Percentiles rank a stretch among this genome's conserved stretches.
Conservation (phyloP, 2,113 vertebrate genomes). For the Podiceps cristatus region DNA sequence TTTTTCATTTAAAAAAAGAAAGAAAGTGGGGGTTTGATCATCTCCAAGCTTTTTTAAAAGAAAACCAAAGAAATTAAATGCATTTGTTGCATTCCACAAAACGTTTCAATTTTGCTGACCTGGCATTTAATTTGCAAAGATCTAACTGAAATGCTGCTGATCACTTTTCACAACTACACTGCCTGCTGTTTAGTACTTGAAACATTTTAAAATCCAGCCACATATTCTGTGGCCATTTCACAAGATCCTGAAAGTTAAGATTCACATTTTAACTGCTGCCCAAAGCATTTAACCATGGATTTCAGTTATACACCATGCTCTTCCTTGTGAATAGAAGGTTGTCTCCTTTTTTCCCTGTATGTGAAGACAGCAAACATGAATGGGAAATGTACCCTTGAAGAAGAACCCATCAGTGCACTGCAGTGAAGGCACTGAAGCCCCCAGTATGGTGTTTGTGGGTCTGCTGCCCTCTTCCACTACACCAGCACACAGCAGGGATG, state of each 20-base stretch:
- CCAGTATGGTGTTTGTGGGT: accelerated
- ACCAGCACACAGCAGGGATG: background rate
- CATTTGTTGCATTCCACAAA: background rate
- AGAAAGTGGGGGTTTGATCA: background rate
- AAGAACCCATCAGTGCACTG: background rate
- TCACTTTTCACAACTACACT: background rate
- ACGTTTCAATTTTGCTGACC: constrained; percentile 24
- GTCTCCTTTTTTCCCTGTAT: background rate
- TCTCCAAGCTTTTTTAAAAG: background rate
- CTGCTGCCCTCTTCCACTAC: background rate
- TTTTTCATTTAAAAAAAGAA: background rate
- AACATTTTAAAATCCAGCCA: background rate
- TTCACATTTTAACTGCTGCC: background rate
- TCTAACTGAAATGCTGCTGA: constrained; percentile 11
- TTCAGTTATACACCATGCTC: background rate
- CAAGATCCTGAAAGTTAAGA: background rate
- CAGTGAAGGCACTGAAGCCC: background rate
- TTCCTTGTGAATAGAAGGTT: background rate
- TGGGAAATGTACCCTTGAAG: background rate
- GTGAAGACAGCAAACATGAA: background rate
- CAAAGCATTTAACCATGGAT: background rate
- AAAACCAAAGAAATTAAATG: constrained; percentile 1
- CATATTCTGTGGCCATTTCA: constrained; percentile 32
- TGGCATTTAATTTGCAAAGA: background rate
- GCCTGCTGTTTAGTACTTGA: background rate